A percentile compares a stretch with the other conserved stretches of the same genome.
Conservation (phyloP, 1,140 invertebrate species). For the Popillia japonica region DNA sequence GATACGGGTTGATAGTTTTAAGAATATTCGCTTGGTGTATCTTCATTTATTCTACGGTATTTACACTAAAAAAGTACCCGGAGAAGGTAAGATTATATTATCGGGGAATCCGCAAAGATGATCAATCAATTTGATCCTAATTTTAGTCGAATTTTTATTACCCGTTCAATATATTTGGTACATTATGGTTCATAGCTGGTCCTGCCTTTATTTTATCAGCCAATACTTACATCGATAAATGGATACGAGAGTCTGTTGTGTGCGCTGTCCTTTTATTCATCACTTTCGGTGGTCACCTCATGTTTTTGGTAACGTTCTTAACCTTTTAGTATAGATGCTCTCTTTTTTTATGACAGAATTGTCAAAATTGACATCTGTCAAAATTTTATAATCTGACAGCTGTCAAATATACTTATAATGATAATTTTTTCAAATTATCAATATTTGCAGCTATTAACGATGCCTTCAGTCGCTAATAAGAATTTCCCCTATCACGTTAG, state of each 20-base stretch:
- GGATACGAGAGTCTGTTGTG: conserved; percentile 90
- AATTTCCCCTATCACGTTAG: conserved; percentile 89
- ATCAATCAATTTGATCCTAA: conserved; percentile 46
- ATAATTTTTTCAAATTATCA: not conserved
- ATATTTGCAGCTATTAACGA: conserved; percentile 74
- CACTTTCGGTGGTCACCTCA: conserved; percentile 78
- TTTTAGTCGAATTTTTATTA: conserved; percentile 75
- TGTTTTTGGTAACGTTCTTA: conserved; percentile 75
- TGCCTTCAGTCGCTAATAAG: conserved; percentile 81
- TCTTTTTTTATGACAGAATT: no score
- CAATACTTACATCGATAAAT: conserved; percentile 84
- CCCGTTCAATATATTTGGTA: conserved; percentile 81
- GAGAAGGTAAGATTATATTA: conserved; percentile 69
- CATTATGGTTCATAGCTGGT: conserved; percentile 83
- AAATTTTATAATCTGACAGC: not conserved
- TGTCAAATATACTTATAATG: not conserved
- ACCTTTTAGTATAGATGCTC: no score
- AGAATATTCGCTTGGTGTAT: conserved; percentile 83
- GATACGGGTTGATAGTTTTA: conserved; percentile 82
- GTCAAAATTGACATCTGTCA: no score
- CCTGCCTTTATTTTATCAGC: conserved; percentile 83
- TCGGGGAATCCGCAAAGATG: not conserved
- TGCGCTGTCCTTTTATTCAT: conserved; percentile 80
- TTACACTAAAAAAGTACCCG: conserved; percentile 84
- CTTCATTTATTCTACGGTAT: conserved; percentile 83